Evolutionary conservation across 2,888 invertebrate species (phyloP), one percentile per base, ranked within the genome.

Genomic region (Trichogramma dendrolimi): DNA sequence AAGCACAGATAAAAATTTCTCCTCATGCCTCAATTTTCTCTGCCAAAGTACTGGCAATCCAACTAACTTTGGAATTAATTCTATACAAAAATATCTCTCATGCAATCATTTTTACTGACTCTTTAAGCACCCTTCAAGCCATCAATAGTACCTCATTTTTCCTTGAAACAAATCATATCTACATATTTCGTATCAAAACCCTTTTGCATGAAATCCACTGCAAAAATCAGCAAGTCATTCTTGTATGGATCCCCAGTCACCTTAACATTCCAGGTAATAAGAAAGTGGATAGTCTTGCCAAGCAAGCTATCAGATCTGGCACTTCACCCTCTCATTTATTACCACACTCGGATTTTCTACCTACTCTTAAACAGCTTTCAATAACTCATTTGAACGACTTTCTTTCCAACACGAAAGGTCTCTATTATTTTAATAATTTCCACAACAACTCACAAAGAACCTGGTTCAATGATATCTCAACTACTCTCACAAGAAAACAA

Each of bases 41-140:
- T 8, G 58, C 58, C 1, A 58, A 62, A 47, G 50, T 55, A 0
- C 55, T 59, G 4, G 62, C 58, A 2, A 62, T 62, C 4, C 58
- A 58, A 2, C 39, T 47, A 6, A 10, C 55, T 6, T 40, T 58
- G 6, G 11, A 51, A 39, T 7, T 11, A 2, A 62, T 62, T n/a
- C 0, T 6, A 14, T 42, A 47, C 7, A 7, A 8, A 38, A 8
- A 39, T 4, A 52, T 58, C 10, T 4, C 2, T 0, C 10, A 48
- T 1, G 47, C 58, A 1, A 47, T 46, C 0, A 47, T 62, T 5
- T 62, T 62, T 11, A 47, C 58, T 0, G 62, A 58, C 51, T 62
- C 55, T 0, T 51, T 55, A 1, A 55, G 55, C 1, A 42, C 42
- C 1, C 14, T 62, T 7, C 41, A 11, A 1, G 52, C 62, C 2